Percentiles rank a stretch among this genome's conserved stretches.
Evolutionary conservation across 2,888 invertebrate species (phyloP).

Genomic region (Phorcus lineatus): DNA sequence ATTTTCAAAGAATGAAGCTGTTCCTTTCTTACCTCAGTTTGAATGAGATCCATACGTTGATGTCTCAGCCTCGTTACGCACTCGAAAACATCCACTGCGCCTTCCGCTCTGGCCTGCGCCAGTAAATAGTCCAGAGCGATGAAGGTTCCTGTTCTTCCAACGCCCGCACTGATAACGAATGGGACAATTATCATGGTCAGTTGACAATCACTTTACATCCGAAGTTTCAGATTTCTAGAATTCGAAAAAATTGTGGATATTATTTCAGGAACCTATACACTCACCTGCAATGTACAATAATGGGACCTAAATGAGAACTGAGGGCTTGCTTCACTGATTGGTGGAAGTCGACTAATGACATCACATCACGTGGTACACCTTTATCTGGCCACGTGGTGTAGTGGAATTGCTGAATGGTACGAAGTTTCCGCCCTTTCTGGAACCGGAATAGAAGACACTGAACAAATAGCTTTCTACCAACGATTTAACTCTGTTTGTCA

Average conservation of each 20-base stretch:
- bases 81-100: neutral
- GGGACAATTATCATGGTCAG: neutral
- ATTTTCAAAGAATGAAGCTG: no score
- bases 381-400: neutral
- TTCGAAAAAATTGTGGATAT: no score
- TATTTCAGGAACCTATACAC: no score
- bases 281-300: neutral
- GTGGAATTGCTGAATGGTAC: neutral
- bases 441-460: neutral
- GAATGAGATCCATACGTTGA: neutral
- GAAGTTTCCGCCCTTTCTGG: neutral
- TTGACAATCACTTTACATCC: neutral
- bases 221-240: no score
- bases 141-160: neutral
- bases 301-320: neutral
- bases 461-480: no score
- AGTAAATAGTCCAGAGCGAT: slow-evolving; percentile 3
- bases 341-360: neutral
- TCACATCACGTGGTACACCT: neutral
- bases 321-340: neutral
- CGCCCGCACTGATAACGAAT: neutral
- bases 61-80: neutral
- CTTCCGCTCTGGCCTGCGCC: neutral
- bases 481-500: no score
- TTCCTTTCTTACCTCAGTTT: neutral